Evolutionary conservation across 2,888 invertebrate species (phyloP).

Genomic region (Ichneumoninae sp.): DNA sequence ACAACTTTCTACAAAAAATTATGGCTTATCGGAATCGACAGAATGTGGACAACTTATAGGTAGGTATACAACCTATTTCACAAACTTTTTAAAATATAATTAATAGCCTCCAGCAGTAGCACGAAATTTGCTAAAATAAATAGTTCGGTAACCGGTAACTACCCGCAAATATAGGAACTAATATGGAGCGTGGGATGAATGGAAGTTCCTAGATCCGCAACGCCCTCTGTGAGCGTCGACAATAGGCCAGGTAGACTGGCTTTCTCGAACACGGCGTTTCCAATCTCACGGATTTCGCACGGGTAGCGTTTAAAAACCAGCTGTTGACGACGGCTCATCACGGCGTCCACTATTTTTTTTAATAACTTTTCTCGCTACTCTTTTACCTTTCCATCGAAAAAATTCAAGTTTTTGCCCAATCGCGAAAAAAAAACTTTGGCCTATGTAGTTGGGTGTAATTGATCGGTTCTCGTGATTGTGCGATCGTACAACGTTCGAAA

Average conservation of each 20-base stretch:
- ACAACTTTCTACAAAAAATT: too few species aligned
- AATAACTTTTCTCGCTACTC: neutral
- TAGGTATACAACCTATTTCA: too few species aligned
- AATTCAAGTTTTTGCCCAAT: neutral
- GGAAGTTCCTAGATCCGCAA: too few species aligned
- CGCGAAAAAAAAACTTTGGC: neutral
- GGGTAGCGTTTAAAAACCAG: neutral
- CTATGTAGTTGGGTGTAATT: neutral
- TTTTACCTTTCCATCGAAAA: neutral
- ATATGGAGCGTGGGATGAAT: too few species aligned
- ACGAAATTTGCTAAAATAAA: too few species aligned
- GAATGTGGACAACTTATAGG: too few species aligned
- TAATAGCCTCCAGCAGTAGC: too few species aligned
- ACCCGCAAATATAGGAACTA: too few species aligned
- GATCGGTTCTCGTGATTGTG: neutral
- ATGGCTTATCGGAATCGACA: too few species aligned
- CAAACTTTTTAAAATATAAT: too few species aligned
- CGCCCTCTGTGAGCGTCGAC: neutral
- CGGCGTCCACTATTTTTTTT: slow-evolving; percentile 1
- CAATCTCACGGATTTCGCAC: neutral
- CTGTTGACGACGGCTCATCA: neutral
- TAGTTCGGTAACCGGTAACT: too few species aligned
- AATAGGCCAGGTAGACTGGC: neutral
- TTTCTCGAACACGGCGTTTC: neutral
- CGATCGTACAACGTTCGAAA: neutral